Percentiles rank a stretch among this genome's conserved stretches.
phyloP scores from a whole-genome alignment of 2,113 vertebrate species.

The Cygnus buccinator region DNA sequence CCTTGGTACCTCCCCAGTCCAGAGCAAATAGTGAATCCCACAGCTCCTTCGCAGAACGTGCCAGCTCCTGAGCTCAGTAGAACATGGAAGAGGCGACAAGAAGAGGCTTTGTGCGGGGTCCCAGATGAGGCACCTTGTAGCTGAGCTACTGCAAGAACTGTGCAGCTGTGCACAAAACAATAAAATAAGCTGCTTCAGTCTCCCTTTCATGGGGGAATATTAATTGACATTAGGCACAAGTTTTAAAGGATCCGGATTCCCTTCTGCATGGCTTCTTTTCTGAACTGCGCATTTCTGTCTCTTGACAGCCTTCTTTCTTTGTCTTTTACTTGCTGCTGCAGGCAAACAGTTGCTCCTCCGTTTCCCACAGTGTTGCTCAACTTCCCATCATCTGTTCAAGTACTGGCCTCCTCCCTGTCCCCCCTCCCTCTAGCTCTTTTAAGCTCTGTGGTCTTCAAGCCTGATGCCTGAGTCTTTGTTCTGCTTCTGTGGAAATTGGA shows the following conservation, averaged over 20 bases:
- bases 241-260: not conserved
- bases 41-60: not conserved
- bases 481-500: not conserved
- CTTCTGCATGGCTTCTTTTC: not conserved
- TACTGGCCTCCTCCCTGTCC: not conserved
- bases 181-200: not conserved
- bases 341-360: not conserved
- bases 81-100: accelerated
- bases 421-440: not conserved
- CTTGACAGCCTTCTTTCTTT: not conserved
- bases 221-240: not conserved
- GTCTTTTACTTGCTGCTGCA: not conserved
- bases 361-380: not conserved
- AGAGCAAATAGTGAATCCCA: not conserved
- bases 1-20: not conserved
- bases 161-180: not conserved
- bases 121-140: not conserved
- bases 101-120: not conserved
- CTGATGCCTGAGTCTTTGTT: not conserved
- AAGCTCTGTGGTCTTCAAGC: not conserved
- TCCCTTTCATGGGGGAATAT: not conserved
- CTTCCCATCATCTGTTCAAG: not conserved
- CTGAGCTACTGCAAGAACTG: not conserved
- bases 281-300: accelerated
- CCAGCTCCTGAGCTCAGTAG: not conserved